Conservation (phyloP, 1,140 invertebrate genomes). For the Gerris buenoi region DNA sequence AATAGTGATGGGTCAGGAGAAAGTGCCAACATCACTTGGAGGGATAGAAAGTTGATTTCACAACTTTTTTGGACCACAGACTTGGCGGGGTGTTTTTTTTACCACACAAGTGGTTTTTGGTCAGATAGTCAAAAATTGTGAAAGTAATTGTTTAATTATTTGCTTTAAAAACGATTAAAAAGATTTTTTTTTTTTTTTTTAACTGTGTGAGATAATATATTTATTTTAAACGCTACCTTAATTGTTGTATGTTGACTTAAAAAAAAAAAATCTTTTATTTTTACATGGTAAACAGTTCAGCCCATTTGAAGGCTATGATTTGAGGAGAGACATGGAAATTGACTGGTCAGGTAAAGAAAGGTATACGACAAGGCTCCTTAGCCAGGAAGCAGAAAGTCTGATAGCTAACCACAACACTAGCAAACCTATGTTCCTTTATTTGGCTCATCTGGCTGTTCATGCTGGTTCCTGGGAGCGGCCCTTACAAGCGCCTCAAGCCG, state of each 20-base stretch:
- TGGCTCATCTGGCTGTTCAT: constrained; percentile 44
- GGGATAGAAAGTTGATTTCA: too few relatives aligned
- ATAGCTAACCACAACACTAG: constrained; percentile 35
- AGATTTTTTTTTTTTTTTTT: too few relatives aligned
- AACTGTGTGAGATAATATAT: too few relatives aligned
- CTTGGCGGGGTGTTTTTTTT: too few relatives aligned
- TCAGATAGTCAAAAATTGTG: too few relatives aligned
- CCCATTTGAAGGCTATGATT: constrained; percentile 26
- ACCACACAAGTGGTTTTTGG: too few relatives aligned
- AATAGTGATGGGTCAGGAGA: too few relatives aligned
- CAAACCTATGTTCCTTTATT: constrained; percentile 41
- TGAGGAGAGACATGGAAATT: constrained; percentile 27
- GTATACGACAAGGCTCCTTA: constrained; percentile 43
- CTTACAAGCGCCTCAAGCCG: constrained; percentile 40
- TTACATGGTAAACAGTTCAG: constrained; percentile 7
- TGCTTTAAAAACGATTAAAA: too few relatives aligned
- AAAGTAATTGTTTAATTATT: too few relatives aligned
- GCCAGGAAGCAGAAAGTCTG: constrained; percentile 36
- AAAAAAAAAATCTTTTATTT: not conserved
- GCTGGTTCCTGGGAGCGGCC: constrained; percentile 26
- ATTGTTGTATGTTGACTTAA: not conserved
- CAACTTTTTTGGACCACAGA: too few relatives aligned
- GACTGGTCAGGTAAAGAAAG: constrained; percentile 33
- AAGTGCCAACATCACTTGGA: too few relatives aligned
- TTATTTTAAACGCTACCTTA: not conserved